phyloP scores from a whole-genome alignment of 2,888 invertebrate species.

The Tortrix viridana region DNA sequence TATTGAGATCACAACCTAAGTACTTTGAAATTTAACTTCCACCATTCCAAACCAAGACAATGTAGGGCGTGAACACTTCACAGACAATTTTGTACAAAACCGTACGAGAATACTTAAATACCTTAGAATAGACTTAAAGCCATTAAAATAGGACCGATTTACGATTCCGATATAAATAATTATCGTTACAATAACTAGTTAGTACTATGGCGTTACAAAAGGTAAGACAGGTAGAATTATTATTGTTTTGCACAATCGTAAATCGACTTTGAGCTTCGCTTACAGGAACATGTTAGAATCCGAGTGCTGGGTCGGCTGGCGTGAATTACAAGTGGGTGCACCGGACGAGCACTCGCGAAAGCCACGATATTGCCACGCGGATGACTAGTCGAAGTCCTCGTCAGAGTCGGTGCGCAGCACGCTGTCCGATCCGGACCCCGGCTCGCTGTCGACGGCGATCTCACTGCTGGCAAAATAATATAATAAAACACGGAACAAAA shows the following conservation, averaged over 20 bases:
- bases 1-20: constrained; percentile 80
- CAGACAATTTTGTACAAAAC: constrained; percentile 24
- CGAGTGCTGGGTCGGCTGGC: neutral
- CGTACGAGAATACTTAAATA: constrained; percentile 12
- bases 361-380: neutral
- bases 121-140: constrained; percentile 14
- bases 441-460: constrained; percentile 73
- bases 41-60: constrained; percentile 59
- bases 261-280: neutral
- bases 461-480: constrained; percentile 57
- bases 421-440: constrained; percentile 78
- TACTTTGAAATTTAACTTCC: constrained; percentile 67
- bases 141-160: constrained; percentile 6
- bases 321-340: neutral
- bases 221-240: neutral
- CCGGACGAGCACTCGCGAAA: neutral
- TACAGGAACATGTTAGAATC: neutral
- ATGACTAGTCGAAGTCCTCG: constrained; percentile 73
- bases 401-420: constrained; percentile 79
- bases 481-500: neutral
- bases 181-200: neutral
- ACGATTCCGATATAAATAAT: constrained; percentile 4
- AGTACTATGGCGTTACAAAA: neutral
- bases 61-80: constrained; percentile 36
- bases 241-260: constrained; percentile 1